A percentile compares a stretch with the other conserved stretches of the same genome.
Conservation (phyloP, 2,888 invertebrate genomes). For the Hoplodrina blanda region DNA sequence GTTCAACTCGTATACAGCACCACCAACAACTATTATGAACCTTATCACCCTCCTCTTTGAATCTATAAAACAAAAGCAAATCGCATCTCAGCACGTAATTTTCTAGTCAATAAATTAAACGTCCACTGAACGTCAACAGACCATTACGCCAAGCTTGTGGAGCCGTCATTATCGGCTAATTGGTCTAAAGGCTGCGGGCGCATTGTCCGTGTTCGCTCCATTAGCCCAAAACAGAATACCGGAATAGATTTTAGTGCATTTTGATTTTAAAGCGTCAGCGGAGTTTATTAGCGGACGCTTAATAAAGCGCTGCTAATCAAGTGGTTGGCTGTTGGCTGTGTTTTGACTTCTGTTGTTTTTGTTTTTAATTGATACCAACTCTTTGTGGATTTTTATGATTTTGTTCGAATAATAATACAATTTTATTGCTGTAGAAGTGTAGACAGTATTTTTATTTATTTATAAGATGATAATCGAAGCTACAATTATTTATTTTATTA, state of each 20-base stretch:
- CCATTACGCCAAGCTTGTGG: slow-evolving; percentile 44
- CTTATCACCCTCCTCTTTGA: no score
- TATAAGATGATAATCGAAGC: no score
- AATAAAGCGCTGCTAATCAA: slow-evolving; percentile 23
- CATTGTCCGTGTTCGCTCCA: slow-evolving; percentile 50
- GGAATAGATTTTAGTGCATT: slow-evolving; percentile 52
- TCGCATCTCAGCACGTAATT: slow-evolving; percentile 19
- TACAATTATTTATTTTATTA: no score
- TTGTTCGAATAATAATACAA: no score
- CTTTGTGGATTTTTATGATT: no score
- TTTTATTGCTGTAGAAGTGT: no score
- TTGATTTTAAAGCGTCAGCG: slow-evolving; percentile 37
- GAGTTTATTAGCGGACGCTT: slow-evolving; percentile 8
- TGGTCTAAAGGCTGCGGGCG: slow-evolving; percentile 52
- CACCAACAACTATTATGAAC: no score
- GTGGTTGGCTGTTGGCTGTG: not conserved
- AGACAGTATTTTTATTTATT: no score
- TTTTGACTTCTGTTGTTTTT: not conserved
- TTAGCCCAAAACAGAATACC: slow-evolving; percentile 55
- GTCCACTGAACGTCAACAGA: slow-evolving; percentile 26
- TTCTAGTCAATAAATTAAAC: slow-evolving; percentile 49
- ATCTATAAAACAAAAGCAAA: not conserved
- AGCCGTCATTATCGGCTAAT: slow-evolving; percentile 52
- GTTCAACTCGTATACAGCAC: no score
- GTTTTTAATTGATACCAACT: not conserved